Evolutionary conservation across 2,888 invertebrate species (phyloP), one percentile per base, ranked within the genome.

Genomic region (Mantis religiosa): DNA sequence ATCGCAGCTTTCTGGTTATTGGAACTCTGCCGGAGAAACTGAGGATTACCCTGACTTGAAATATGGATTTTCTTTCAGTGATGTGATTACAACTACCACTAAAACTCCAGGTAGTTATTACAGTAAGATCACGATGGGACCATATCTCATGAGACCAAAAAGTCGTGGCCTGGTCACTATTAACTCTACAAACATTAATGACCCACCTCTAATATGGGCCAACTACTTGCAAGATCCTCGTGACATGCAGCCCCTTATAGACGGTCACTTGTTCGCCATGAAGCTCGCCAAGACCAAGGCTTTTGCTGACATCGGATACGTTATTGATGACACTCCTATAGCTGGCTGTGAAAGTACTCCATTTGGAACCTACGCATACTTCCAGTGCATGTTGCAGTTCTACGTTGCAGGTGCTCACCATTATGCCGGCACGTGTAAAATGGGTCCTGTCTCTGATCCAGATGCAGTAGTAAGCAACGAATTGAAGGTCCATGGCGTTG

Each of bases 141-240:
- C 96, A 0, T 94, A 96, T 87, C 91, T 96, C 9, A 92, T 96
- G 41, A 93, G 93, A 84, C 96, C 96, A 0, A 94, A 94, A 91
- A 96, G 96, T 91, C 93, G 95, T 92, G 96, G 96, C 0, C 94
- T 93, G 87, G 92, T 96, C 20, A 91, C 94, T 89, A 93, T 98
- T 2, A 96, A 96, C 91, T 93, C 94, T 0, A 95, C 95, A 0
- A 95, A 98, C 93, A 97, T 98, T 0, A 95, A 95, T 92, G 96
- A 96, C 0, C 94, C 94, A 87, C 98, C 98, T 0, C 92, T 96
- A 88, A 96, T 98, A 90, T 96, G 96, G 91, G 95, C 97, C 0
- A 95, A 95, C 90, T 96, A 95, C 88, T 96, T 96, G 89, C 94
- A 94, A 0, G 94, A 95, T 86, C 92, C 92, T 88, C 92, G 92